Conservation (phyloP, 2,888 invertebrate species). For the Entomobrya proxima region DNA sequence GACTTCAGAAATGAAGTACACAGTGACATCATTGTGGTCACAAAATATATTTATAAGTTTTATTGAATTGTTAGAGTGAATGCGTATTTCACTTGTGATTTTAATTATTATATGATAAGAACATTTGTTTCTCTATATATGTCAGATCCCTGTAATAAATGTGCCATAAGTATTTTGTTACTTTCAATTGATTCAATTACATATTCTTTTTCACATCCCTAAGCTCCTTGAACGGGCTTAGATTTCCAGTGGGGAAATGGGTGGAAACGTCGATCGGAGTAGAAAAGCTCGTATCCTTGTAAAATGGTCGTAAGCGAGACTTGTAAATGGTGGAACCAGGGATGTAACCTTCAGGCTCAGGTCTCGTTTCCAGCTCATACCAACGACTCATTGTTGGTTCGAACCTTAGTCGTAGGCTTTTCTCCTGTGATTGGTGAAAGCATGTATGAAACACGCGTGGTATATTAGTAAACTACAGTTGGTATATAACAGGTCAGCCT, state of each 20-base stretch:
- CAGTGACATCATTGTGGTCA: no score
- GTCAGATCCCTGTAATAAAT: no score
- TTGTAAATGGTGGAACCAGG: constrained; percentile 65
- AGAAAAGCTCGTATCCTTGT: constrained; percentile 69
- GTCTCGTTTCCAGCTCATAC: constrained; percentile 67
- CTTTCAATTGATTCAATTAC: not conserved
- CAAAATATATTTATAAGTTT: no score
- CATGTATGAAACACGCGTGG: not conserved
- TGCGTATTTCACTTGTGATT: not conserved
- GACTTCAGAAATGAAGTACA: no score
- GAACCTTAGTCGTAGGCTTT: constrained; percentile 55
- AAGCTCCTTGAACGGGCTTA: constrained; percentile 71
- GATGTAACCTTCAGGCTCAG: constrained; percentile 61
- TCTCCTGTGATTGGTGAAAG: constrained; percentile 65
- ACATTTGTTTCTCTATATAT: not conserved
- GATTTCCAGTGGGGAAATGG: constrained; percentile 65
- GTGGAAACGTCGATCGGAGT: constrained; percentile 62
- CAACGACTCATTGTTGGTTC: constrained; percentile 73
- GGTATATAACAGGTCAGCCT: not conserved
- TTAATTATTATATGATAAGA: no score
- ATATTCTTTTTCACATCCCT: constrained; percentile 69
- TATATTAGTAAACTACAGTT: not conserved
- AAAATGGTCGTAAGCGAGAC: constrained; percentile 66
- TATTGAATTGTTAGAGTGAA: not conserved
- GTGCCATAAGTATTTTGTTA: not conserved